phyloP scores from a whole-genome alignment of 2,797 vertebrate species.

The Paedocypris micromegethes region DNA sequence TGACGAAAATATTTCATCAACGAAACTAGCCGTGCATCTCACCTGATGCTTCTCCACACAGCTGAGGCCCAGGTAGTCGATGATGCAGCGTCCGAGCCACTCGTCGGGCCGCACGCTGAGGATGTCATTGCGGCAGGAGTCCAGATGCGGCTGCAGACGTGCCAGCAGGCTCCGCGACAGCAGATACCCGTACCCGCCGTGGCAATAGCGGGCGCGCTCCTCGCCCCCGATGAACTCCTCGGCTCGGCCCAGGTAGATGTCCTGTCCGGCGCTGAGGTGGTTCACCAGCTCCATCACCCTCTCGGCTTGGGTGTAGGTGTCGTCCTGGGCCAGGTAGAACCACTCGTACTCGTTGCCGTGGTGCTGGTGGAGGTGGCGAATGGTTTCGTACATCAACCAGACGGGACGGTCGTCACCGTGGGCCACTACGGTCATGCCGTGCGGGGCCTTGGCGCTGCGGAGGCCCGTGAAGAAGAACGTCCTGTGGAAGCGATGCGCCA shows the following conservation, averaged over 20 bases:
- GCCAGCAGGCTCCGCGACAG: conserved; percentile 88
- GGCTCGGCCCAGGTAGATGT: conserved; percentile 87
- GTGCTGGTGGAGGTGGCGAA: conserved; percentile 85
- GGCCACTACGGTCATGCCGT: conserved; percentile 87
- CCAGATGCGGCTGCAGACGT: conserved; percentile 81
- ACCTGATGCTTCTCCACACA: conserved; percentile 90
- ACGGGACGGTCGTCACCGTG: conserved; percentile 90
- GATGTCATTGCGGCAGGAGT: conserved; percentile 92
- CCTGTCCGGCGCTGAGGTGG: conserved; percentile 86
- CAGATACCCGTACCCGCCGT: conserved; percentile 91
- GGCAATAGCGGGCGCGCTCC: conserved; percentile 88
- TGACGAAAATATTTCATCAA: not conserved
- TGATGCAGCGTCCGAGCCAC: conserved; percentile 96
- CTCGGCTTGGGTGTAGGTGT: conserved; percentile 87
- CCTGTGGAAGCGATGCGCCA: conserved; percentile 86
- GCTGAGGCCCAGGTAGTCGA: conserved; percentile 86
- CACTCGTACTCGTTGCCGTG: conserved; percentile 90
- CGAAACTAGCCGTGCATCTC: conserved; percentile 19
- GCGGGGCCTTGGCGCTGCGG: conserved; percentile 80
- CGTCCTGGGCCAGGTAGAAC: conserved; percentile 93
- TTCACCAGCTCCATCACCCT: conserved; percentile 81
- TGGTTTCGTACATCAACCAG: conserved; percentile 96
- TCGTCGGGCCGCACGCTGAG: conserved; percentile 91
- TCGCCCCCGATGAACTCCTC: conserved; percentile 94
- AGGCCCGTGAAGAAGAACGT: conserved; percentile 90